Evolutionary conservation across 2,888 invertebrate genomes (phyloP).

Genomic region (Microctonus brassicae): DNA sequence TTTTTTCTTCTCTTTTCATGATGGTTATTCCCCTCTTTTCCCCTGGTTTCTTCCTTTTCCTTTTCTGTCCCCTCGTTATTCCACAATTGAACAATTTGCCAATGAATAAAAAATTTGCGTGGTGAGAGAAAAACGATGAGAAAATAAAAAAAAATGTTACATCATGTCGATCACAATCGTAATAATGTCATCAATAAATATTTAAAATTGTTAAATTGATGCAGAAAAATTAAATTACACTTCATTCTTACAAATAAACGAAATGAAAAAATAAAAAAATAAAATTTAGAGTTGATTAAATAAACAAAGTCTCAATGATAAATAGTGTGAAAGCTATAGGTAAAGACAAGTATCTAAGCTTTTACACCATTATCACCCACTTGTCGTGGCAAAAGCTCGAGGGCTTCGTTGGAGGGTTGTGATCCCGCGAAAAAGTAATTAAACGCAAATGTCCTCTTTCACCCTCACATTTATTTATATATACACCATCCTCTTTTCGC

Average conservation of each 20-base stretch:
- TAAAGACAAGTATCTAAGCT: constrained; percentile 4
- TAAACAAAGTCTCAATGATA: not conserved
- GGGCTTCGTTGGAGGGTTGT: not conserved
- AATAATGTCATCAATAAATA: not conserved
- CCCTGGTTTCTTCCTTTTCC: constrained; percentile 15
- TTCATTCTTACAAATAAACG: too few relatives aligned
- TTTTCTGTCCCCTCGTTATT: constrained; percentile 14
- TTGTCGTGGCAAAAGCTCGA: constrained; percentile 17
- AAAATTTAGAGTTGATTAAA: constrained; percentile 2
- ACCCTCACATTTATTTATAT: not conserved
- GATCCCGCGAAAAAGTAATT: constrained; percentile 19
- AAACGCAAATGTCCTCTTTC: constrained; percentile 27
- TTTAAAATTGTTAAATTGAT: not conserved
- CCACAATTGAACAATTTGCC: constrained; percentile 23
- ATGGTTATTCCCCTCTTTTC: constrained; percentile 23
- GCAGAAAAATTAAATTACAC: not conserved
- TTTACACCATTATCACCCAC: constrained; percentile 16
- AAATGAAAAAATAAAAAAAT: too few relatives aligned
- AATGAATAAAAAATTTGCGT: constrained; percentile 12
- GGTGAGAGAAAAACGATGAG: not conserved
- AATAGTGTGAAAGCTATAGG: not conserved
- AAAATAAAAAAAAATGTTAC: too few relatives aligned
- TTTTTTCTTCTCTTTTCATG: constrained; percentile 15
- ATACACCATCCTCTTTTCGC: not conserved
- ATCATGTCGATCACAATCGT: not conserved